These are phyloP conservation scores for Saturnia japonica DNA, from an alignment of 2,888 invertebrate genomes.

Conservation along the genomic window DNA sequence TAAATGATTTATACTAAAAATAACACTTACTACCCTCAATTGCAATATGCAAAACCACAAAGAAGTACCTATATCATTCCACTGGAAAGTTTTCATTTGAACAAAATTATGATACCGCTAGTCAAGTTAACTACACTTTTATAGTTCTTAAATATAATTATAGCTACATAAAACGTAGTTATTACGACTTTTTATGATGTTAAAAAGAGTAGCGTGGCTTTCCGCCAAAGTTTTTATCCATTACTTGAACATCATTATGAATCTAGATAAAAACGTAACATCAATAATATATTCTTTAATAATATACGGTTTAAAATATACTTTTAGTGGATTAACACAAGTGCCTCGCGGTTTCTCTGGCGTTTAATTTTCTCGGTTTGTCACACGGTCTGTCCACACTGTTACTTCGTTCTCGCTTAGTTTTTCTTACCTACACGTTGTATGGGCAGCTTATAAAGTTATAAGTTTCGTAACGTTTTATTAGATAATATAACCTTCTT, in stretches of 20 bases:
- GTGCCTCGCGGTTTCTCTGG: too few species aligned
- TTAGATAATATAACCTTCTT: too few species aligned
- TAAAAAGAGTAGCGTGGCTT: not conserved
- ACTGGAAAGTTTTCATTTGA: conserved; percentile 24
- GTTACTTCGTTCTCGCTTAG: too few species aligned
- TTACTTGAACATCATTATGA: not conserved
- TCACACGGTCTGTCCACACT: too few species aligned
- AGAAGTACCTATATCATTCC: conserved; percentile 5
- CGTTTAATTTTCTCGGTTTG: too few species aligned
- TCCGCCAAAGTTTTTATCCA: not conserved
- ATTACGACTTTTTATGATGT: not conserved
- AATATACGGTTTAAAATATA: not conserved
- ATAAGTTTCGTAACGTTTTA: too few species aligned
- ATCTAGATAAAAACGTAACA: not conserved
- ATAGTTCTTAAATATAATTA: conserved; percentile 39
- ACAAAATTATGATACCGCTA: conserved; percentile 39
- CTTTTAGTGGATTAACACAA: conserved; percentile 15
- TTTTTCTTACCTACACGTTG: too few species aligned
- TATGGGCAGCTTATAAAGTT: too few species aligned
- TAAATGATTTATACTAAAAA: not conserved
- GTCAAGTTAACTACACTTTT: conserved; percentile 39
- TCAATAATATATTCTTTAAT: not conserved
- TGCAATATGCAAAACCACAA: not conserved
- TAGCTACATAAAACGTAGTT: conserved; percentile 36
- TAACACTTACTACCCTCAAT: not conserved